These are phyloP conservation scores for Isotomurus palustris DNA, from an alignment of 2,888 invertebrate genomes.

Conservation along the genomic window DNA sequence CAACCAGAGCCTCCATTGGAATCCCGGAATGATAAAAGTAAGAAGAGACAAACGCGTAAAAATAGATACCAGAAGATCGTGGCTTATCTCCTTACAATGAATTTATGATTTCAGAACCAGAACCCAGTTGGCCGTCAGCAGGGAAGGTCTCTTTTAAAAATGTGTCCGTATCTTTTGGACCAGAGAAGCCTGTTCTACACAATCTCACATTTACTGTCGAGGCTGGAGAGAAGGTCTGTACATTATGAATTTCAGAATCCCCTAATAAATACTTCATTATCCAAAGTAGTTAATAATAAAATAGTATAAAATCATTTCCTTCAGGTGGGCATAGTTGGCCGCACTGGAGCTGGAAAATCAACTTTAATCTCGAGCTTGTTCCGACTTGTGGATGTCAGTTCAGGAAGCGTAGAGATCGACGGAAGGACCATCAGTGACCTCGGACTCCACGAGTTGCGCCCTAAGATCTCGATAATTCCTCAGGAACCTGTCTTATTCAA, in stretches of 20 bases:
- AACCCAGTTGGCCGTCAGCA: slow-evolving; percentile 36
- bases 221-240: slow-evolving; percentile 52
- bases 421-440: slow-evolving; percentile 52
- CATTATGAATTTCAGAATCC: not conserved
- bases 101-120: slow-evolving; percentile 16
- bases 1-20: slow-evolving; percentile 51
- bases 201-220: slow-evolving; percentile 50
- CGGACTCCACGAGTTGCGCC: slow-evolving; percentile 38
- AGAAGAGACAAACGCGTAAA: not conserved
- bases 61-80: not conserved
- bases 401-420: slow-evolving; percentile 66
- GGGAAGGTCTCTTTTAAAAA: slow-evolving; percentile 33
- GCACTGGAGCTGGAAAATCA: slow-evolving; percentile 56
- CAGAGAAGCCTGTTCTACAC: slow-evolving; percentile 49
- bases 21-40: slow-evolving; percentile 32
- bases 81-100: not conserved
- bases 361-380: slow-evolving; percentile 67
- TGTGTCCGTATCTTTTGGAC: slow-evolving; percentile 30
- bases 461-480: slow-evolving; percentile 16
- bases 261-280: not conserved
- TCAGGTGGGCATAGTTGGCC: slow-evolving; percentile 51
- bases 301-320: not conserved
- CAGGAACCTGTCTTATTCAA: slow-evolving; percentile 21
- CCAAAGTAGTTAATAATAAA: not conserved
- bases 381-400: slow-evolving; percentile 61